These are phyloP conservation scores for Scopus umbretta DNA, from an alignment of 2,113 vertebrate species.

Conservation along the genomic window DNA sequence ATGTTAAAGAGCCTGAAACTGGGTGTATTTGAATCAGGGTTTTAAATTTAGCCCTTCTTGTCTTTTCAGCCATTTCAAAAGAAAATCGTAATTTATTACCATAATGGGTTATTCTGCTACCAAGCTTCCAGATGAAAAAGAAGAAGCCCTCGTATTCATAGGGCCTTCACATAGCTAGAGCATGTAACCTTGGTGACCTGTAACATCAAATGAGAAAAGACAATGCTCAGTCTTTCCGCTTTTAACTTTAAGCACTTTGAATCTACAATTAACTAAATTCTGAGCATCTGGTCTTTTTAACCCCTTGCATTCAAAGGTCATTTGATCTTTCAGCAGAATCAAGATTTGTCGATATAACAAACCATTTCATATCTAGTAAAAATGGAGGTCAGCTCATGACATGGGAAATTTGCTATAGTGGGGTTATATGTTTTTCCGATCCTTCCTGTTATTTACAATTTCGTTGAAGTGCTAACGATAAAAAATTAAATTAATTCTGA, in stretches of 20 bases:
- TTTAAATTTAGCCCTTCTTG: slow-evolving; percentile 36
- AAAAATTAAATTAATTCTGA: not conserved
- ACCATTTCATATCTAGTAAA: not conserved
- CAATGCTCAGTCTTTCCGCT: not conserved
- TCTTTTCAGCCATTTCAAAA: slow-evolving; percentile 41
- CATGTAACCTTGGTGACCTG: not conserved
- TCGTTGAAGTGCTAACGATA: not conserved
- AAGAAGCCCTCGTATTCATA: not conserved
- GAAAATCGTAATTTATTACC: slow-evolving; percentile 31
- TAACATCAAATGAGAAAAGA: slow-evolving; percentile 13
- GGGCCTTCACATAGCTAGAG: not conserved
- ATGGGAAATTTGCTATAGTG: not conserved
- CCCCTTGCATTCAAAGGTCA: not conserved
- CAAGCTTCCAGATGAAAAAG: not conserved
- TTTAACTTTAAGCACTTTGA: not conserved
- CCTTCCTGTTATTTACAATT: not conserved
- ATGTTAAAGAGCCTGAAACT: slow-evolving; percentile 37
- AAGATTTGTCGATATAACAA: not conserved
- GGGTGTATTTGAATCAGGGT: slow-evolving; percentile 5
- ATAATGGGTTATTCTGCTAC: not conserved
- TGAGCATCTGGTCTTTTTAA: slow-evolving; percentile 54
- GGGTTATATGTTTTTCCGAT: not conserved
- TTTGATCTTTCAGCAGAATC: not conserved
- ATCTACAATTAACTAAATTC: slow-evolving; percentile 33
- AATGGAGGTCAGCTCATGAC: not conserved